Base-by-base conservation (phyloP, 2,888 invertebrate species). In the Drosophila kambysellisi region DNA sequence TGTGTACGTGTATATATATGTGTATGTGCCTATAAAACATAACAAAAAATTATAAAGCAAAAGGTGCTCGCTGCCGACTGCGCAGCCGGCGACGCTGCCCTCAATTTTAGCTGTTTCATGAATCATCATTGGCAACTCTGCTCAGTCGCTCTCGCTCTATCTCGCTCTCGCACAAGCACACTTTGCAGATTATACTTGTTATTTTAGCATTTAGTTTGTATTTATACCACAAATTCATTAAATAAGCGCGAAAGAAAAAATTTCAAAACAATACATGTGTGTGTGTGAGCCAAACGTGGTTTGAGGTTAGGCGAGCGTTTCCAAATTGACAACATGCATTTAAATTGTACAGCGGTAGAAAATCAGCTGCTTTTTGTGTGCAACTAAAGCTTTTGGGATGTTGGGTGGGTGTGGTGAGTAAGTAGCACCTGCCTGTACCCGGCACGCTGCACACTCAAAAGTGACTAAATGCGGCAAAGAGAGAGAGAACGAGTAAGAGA, bases 271-370 rank as follows among this genome's bases (percentile, higher is more conserved):
- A 41, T 41, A 4, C n/a, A 43, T 51, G 30, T 54, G 46, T 50
- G 43, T 60, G 56, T 70, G 53, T 56, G 70, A 66, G 76, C 70
- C 64, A 58, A 81, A 73, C 69, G 60, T 63, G 66, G 41, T 80
- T 83, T 87, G 82, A 83, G 87, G 84, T 83, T 83, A 83, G 67
- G 74, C 54, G 32, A 48, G 11, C 41, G 39, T 64, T 58, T 53
- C 51, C 56, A 57, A 69, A 69, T 74, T 81, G 76, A 76, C 81
- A 77, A 77, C 77, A 85, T 79, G 79, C 65, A 78, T 56, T 46
- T 68, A 65, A 60, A 70, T 68, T 63, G 53, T 53, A 61, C 39
- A 65, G 50, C 67, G 58, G 37, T 60, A 58, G 60, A 54, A 64
- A 83, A 83, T 79, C 83, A 83, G 79, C 83, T 81, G 86, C 70